These are phyloP conservation scores for Metacarcinus magister DNA, from an alignment of 2,888 invertebrate genomes.

Conservation along the genomic window DNA sequence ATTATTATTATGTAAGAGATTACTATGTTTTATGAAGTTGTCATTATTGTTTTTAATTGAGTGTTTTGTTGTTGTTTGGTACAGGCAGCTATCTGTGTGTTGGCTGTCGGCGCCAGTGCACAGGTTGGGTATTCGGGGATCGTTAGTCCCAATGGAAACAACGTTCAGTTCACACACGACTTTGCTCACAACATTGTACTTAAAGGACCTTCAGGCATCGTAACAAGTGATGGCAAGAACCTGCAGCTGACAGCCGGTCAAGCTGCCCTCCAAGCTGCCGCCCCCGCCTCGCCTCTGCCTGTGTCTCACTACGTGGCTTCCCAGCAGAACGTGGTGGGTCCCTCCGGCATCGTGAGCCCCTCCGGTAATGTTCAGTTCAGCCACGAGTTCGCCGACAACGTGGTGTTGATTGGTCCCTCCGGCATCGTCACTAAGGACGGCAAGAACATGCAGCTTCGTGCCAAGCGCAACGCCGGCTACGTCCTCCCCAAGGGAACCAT, in stretches of 20 bases:
- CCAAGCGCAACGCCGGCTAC: conserved; percentile 12
- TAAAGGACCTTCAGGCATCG: conserved; percentile 77
- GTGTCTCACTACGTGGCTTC: conserved; percentile 14
- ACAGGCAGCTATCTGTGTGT: conserved; percentile 80
- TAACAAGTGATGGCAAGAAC: conserved; percentile 75
- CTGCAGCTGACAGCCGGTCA: conserved; percentile 76
- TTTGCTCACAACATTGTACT: conserved; percentile 73
- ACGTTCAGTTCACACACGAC: conserved; percentile 78
- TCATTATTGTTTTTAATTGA: not conserved
- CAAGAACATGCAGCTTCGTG: conserved; percentile 68
- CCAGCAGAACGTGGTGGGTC: conserved; percentile 66
- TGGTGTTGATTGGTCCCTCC: conserved; percentile 74
- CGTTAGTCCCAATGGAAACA: conserved; percentile 78
- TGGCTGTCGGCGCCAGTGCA: conserved; percentile 76
- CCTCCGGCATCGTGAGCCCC: conserved; percentile 77
- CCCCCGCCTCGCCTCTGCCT: conserved; percentile 49
- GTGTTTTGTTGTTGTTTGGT: not conserved
- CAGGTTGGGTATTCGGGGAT: conserved; percentile 81
- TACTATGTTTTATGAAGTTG: not conserved
- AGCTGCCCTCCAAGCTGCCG: conserved; percentile 59
- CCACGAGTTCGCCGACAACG: conserved; percentile 70
- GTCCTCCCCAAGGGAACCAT: conserved; percentile 53
- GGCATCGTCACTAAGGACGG: conserved; percentile 78
- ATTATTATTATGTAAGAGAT: not conserved
- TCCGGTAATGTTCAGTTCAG: conserved; percentile 76